Base-by-base conservation (phyloP, 2,797 vertebrate genomes). In the Schizothorax lantsangensis region DNA sequence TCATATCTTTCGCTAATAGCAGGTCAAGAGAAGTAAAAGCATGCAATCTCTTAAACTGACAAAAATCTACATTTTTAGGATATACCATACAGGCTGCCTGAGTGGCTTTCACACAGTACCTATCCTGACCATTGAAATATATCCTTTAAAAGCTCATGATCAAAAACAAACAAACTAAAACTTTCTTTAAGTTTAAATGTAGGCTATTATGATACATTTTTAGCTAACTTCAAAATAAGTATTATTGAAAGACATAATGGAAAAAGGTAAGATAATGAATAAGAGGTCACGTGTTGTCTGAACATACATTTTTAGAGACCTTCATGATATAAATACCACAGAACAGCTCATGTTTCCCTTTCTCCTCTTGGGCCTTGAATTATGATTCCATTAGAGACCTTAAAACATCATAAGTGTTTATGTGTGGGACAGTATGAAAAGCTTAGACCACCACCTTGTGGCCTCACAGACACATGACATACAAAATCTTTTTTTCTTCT, bases 381-480 rank as follows among this genome's bases (percentile, higher is more conserved):
- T 68, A 84, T 43, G 72, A 66, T 38, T 75, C 57, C 43, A 77
- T 66, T 64, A 77, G 19, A 75, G 19, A 30, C 78, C 73, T 69
- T 52, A 23, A 47, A 64, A 38, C 57, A 36, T 40, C 15, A 1
- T 8, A 23, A 62, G 54, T 7, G 40, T 38, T 79, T 43, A 38
- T 49, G 26, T 43, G 9, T 26, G 8, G 21, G 17, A 40, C 75
- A 49, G 36, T 9, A 83, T 14, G 79, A 77, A 84, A 84, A 47
- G 57, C 52, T 66, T 79, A 21, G 33, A 71, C 43, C 57, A 84
- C 83, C 88, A 87, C 57, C 89, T 87, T 74, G 89, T 89, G 89
- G 75, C 69, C n/a, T 62, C 14, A 71, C 23, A 11, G 21, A 14
- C 57, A 64, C 49, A 85, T 49, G 38, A 59, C 83, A 38, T 54